phyloP scores from a whole-genome alignment of 2,797 vertebrate genomes.

The Epinephelus coioides region DNA sequence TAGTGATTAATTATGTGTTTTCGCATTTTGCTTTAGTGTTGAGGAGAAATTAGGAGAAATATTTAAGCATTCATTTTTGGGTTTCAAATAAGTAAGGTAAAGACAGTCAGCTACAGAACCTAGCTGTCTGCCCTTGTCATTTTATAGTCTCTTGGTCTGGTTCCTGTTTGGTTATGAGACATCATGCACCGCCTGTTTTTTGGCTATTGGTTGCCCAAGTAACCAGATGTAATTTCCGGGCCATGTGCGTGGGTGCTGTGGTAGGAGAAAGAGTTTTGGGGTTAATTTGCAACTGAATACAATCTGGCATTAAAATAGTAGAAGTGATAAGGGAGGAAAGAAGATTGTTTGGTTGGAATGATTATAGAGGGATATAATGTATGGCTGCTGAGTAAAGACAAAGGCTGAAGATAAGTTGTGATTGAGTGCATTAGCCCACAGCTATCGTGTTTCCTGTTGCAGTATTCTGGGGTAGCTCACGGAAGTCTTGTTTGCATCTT shows the following conservation, averaged over 20 bases:
- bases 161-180: slow-evolving; percentile 45
- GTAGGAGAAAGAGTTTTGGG: neutral
- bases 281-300: slow-evolving; percentile 9
- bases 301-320: neutral
- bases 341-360: slow-evolving; percentile 18
- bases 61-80: neutral
- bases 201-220: slow-evolving; percentile 12
- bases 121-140: neutral
- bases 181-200: slow-evolving; percentile 1
- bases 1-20: neutral
- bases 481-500: slow-evolving; percentile 32
- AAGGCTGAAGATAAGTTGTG: slow-evolving; percentile 26
- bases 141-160: neutral
- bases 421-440: slow-evolving; percentile 30
- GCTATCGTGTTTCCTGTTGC: slow-evolving; percentile 49
- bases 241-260: slow-evolving; percentile 4
- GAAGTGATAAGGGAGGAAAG: neutral
- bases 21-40: neutral
- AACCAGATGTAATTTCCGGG: slow-evolving; percentile 16
- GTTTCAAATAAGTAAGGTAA: neutral
- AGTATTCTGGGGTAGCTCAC: slow-evolving; percentile 14
- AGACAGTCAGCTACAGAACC: neutral
- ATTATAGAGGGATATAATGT: slow-evolving; percentile 6
- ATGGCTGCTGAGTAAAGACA: slow-evolving; percentile 20
- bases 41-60: neutral